Evolutionary conservation across 2,113 vertebrate genomes (phyloP).

Genomic region (Mixornis gularis): DNA sequence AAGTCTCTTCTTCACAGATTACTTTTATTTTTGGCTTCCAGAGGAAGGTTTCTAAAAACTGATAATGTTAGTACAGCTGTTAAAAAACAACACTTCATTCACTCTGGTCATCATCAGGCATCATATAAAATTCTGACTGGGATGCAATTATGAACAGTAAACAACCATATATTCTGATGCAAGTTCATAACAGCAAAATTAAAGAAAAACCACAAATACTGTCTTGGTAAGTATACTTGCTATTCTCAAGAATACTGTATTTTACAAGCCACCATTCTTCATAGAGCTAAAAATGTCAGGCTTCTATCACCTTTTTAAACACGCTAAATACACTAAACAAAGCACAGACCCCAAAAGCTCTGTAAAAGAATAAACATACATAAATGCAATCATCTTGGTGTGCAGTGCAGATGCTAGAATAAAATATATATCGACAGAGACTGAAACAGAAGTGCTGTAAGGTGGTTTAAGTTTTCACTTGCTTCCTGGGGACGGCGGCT

Average conservation of each 20-base stretch:
- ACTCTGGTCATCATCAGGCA: rapidly evolving
- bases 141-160: not conserved
- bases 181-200: not conserved
- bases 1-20: not conserved
- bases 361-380: not conserved
- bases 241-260: not conserved
- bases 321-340: not conserved
- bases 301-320: not conserved
- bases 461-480: not conserved
- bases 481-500: not conserved
- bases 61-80: not conserved
- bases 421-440: not conserved
- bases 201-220: not conserved
- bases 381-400: not conserved
- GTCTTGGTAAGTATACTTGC: not conserved
- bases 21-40: not conserved
- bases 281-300: not conserved
- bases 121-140: not conserved
- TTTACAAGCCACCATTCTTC: not conserved
- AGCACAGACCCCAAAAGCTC: not conserved
- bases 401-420: not conserved
- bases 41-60: not conserved
- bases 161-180: not conserved
- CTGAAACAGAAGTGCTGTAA: not conserved
- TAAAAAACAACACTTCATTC: not conserved